Conservation (phyloP, 2,113 vertebrate species). For the Gadus chalcogrammus region DNA sequence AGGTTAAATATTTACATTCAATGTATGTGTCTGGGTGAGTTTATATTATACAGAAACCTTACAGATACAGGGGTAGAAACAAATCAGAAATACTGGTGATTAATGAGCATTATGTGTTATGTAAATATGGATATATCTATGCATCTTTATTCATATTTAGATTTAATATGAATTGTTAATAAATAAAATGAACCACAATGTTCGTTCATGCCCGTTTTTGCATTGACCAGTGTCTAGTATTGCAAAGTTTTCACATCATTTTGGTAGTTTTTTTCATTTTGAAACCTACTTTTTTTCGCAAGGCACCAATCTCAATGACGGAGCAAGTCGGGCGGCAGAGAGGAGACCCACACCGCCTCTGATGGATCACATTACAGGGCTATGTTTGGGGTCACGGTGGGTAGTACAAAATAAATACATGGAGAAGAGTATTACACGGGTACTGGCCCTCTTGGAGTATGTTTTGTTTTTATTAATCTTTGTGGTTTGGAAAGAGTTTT, state of each 20-base stretch:
- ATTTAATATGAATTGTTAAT: constrained; percentile 20
- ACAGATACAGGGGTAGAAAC: constrained; percentile 26
- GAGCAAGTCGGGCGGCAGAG: constrained; percentile 47
- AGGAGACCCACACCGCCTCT: constrained; percentile 40
- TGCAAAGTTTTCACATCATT: background rate
- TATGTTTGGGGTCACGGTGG: constrained; percentile 40
- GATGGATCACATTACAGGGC: constrained; percentile 37
- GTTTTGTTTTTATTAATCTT: constrained; percentile 30
- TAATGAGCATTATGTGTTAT: background rate
- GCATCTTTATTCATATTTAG: constrained; percentile 20
- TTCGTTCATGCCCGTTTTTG: constrained; percentile 4
- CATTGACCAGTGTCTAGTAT: background rate
- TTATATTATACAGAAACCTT: constrained; percentile 39
- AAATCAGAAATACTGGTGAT: background rate
- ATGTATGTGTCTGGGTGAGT: constrained; percentile 55
- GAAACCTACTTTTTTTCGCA: constrained; percentile 51
- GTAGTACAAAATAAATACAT: constrained; percentile 23
- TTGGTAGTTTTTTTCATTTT: constrained; percentile 17
- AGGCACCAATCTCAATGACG: constrained; percentile 70
- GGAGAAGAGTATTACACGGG: constrained; percentile 23
- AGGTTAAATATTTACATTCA: constrained; percentile 81
- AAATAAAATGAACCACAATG: constrained; percentile 45
- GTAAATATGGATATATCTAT: background rate
- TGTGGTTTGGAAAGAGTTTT: constrained; percentile 25
- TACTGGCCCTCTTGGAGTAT: constrained; percentile 42